A percentile compares a stretch with the other conserved stretches of the same genome.
These are phyloP conservation scores for Sturnus vulgaris DNA, from an alignment of 2,113 vertebrate genomes.

Conservation along the genomic window DNA sequence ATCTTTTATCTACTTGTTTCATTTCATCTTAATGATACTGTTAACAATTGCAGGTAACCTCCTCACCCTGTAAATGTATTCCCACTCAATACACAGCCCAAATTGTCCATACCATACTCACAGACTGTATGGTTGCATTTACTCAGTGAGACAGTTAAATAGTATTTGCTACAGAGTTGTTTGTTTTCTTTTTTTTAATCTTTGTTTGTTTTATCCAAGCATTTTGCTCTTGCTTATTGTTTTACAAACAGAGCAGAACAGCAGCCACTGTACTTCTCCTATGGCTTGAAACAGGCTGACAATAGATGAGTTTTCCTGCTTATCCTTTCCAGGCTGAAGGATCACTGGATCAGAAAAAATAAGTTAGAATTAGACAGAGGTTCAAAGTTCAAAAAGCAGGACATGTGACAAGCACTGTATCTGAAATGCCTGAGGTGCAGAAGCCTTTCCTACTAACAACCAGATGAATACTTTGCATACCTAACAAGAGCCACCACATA, in stretches of 20 bases:
- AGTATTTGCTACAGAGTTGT: background rate
- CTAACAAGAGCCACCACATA: background rate
- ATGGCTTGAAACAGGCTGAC: background rate
- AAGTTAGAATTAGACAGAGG: conserved; percentile 35
- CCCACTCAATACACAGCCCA: background rate
- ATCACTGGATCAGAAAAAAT: background rate
- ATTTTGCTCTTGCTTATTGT: background rate
- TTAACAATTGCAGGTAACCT: background rate
- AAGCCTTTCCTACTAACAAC: background rate
- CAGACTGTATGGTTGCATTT: background rate
- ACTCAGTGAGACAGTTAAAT: background rate
- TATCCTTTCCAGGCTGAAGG: background rate
- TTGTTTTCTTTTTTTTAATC: background rate
- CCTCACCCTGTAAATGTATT: background rate
- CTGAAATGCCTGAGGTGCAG: background rate
- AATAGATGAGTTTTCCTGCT: background rate
- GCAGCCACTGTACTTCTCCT: background rate
- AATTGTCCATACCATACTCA: background rate
- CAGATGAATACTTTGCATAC: background rate
- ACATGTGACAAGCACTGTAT: background rate
- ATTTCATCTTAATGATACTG: background rate
- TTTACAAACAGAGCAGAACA: background rate
- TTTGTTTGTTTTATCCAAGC: background rate
- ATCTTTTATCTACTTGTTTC: background rate
- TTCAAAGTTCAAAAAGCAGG: conserved; percentile 18